Percentiles rank a stretch among this genome's conserved stretches.
Evolutionary conservation across 1,140 invertebrate genomes (phyloP).

Genomic region (Octopus sinensis): DNA sequence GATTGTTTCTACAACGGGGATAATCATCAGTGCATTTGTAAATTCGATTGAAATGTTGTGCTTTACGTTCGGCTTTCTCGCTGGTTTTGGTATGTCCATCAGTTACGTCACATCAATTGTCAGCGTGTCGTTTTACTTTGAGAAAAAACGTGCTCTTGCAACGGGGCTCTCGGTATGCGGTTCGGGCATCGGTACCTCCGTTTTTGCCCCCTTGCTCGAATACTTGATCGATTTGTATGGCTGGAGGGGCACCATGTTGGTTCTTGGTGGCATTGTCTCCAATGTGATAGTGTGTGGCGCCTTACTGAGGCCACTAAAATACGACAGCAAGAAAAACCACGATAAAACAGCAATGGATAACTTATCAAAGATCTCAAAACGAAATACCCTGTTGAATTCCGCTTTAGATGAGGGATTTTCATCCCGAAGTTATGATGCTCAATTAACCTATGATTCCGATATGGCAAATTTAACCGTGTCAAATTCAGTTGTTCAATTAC

Average conservation of each 20-base stretch:
- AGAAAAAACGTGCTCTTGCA: constrained; percentile 82
- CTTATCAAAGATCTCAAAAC: constrained; percentile 44
- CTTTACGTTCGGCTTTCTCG: constrained; percentile 80
- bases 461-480: not conserved
- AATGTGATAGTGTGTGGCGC: constrained; percentile 75
- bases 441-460: not conserved
- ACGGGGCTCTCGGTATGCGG: constrained; percentile 76
- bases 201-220: constrained; percentile 51
- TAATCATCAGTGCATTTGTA: constrained; percentile 72
- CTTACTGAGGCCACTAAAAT: constrained; percentile 73
- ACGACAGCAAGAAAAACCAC: constrained; percentile 36
- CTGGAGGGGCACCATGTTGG: constrained; percentile 67
- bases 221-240: constrained; percentile 50
- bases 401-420: constrained; percentile 6
- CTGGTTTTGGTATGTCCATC: constrained; percentile 81
- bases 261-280: constrained; percentile 76
- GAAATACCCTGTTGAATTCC: constrained; percentile 20
- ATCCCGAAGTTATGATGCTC: constrained; percentile 6
- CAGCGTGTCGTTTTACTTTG: constrained; percentile 87
- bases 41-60: constrained; percentile 65
- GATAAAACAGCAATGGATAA: constrained; percentile 35
- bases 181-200: constrained; percentile 54
- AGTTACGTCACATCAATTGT: constrained; percentile 73
- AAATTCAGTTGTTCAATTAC: constrained; percentile 17
- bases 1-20: constrained; percentile 71